A percentile compares a stretch with the other conserved stretches of the same genome.
phyloP scores from a whole-genome alignment of 2,888 invertebrate genomes.

The Idaea dimidiata region DNA sequence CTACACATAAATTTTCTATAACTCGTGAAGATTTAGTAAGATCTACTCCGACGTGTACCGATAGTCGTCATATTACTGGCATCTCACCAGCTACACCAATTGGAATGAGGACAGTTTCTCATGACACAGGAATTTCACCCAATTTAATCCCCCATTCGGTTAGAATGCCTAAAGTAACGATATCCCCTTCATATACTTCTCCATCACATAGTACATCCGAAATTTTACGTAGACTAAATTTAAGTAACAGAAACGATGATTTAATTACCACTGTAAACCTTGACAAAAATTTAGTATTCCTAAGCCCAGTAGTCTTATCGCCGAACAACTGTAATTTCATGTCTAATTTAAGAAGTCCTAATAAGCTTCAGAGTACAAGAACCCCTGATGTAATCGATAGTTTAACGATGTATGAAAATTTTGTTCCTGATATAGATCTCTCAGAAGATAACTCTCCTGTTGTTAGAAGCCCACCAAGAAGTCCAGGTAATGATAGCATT shows the following conservation, averaged over 20 bases:
- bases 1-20: conserved; percentile 12
- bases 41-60: conserved; percentile 24
- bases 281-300: conserved; percentile 43
- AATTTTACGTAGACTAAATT: conserved; percentile 46
- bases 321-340: conserved; percentile 60
- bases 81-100: conserved; percentile 15
- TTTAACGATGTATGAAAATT: conserved; percentile 72
- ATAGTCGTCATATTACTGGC: conserved; percentile 20
- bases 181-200: conserved; percentile 19
- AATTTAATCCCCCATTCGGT: conserved; percentile 5
- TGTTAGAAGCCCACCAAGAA: conserved; percentile 66
- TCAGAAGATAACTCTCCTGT: conserved; percentile 69
- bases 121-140: conserved; percentile 10
- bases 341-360: conserved; percentile 49
- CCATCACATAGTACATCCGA: conserved; percentile 35
- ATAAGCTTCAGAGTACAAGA: conserved; percentile 41
- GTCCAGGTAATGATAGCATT: conserved; percentile 70
- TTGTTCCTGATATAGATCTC: conserved; percentile 76
- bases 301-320: conserved; percentile 65
- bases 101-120: conserved; percentile 17
- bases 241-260: conserved; percentile 42
- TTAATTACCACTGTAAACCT: conserved; percentile 37
- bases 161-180: conserved; percentile 20
- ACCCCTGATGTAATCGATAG: conserved; percentile 74
- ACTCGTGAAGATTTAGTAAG: conserved; percentile 10